Conservation (phyloP, 2,797 vertebrate species). For the Pseudochirops corinnae region DNA sequence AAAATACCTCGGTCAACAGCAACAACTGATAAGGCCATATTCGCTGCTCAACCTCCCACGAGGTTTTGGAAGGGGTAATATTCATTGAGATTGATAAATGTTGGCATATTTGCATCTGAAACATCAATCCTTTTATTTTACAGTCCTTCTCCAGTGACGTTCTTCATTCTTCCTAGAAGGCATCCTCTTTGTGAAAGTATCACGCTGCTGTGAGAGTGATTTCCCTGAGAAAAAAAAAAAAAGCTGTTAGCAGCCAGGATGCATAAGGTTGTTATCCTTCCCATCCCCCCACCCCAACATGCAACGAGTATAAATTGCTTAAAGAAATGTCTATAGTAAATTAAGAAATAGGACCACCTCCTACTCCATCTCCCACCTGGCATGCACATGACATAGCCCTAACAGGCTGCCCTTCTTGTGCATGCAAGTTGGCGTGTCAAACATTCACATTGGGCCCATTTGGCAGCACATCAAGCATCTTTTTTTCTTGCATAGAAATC, state of each 20-base stretch:
- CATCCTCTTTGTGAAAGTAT: constrained; percentile 74
- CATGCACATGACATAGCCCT: not conserved
- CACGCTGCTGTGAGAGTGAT: constrained; percentile 72
- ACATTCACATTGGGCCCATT: constrained; percentile 53
- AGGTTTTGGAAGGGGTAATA: not conserved
- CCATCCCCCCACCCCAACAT: constrained; percentile 55
- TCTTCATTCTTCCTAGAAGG: constrained; percentile 67
- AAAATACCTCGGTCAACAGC: not conserved
- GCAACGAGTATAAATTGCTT: constrained; percentile 73
- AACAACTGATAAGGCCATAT: not conserved
- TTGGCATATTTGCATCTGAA: not conserved
- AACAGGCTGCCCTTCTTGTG: constrained; percentile 66
- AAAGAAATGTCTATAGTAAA: constrained; percentile 77
- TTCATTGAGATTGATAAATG: not conserved
- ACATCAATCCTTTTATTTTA: not conserved
- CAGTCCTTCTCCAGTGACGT: not conserved
- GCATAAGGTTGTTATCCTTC: constrained; percentile 73
- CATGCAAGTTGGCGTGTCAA: constrained; percentile 66
- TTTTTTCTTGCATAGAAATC: constrained; percentile 64
- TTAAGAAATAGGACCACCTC: constrained; percentile 77
- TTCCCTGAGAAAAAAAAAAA: constrained; percentile 72
- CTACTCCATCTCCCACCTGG: constrained; percentile 19
- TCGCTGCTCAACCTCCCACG: not conserved
- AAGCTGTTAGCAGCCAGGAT: constrained; percentile 69
- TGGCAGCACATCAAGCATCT: constrained; percentile 74